Evolutionary conservation across 2,113 vertebrate species (phyloP).

Genomic region (Semnornis frantzii): DNA sequence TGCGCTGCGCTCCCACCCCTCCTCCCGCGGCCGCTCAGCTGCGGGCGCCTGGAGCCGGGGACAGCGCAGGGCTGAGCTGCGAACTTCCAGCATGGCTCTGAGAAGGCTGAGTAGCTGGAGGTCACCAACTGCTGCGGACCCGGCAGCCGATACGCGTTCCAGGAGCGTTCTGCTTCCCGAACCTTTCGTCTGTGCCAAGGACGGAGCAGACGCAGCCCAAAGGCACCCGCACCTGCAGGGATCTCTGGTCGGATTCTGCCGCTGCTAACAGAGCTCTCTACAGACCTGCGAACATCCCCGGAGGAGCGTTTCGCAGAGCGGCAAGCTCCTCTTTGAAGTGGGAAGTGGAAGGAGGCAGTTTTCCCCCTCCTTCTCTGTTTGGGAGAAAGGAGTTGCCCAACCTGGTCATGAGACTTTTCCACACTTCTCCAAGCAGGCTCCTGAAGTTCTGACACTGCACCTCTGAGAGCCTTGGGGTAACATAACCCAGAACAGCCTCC

Average conservation of each 20-base stretch:
- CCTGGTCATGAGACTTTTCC: constrained; percentile 55
- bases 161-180: neutral
- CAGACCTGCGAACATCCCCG: neutral
- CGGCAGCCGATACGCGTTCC: neutral
- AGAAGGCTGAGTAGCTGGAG: neutral
- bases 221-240: neutral
- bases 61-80: constrained; percentile 22
- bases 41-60: constrained; percentile 42
- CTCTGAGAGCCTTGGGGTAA: neutral
- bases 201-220: neutral
- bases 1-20: neutral
- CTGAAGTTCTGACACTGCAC: neutral
- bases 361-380: neutral
- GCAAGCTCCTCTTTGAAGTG: rapidly evolving
- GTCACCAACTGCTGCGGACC: neutral
- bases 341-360: neutral
- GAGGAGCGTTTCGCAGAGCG: neutral
- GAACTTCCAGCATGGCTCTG: constrained; percentile 35
- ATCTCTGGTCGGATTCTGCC: neutral
- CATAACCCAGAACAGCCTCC: neutral
- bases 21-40: constrained; percentile 23
- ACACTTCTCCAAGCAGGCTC: neutral
- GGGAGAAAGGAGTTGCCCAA: constrained; percentile 52
- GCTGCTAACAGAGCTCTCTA: neutral
- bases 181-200: neutral